These are phyloP conservation scores for Hylomyscus alleni DNA, from an alignment of 2,797 vertebrate species.

Conservation along the genomic window DNA sequence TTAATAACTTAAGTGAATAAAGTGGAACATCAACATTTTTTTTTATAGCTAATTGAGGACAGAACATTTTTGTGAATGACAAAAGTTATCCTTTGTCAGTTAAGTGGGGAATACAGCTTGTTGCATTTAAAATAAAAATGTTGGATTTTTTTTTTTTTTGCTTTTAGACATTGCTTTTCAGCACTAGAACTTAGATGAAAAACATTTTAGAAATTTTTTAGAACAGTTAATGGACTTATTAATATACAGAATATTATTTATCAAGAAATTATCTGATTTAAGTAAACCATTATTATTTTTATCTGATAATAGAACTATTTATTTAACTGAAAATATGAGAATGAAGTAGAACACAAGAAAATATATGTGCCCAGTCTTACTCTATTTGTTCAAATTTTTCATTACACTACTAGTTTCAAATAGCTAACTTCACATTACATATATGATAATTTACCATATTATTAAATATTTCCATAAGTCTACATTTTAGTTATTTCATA, in stretches of 20 bases:
- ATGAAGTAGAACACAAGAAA: conserved; percentile 5
- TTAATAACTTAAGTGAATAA: too few relatives aligned
- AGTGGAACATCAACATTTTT: too few relatives aligned
- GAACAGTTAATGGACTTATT: background rate
- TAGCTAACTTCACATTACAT: background rate
- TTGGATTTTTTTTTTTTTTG: background rate
- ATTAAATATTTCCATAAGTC: background rate
- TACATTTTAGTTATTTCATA: background rate
- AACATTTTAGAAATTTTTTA: background rate
- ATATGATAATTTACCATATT: background rate
- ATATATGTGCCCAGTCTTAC: background rate
- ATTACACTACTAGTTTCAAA: background rate
- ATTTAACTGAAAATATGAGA: conserved; percentile 25
- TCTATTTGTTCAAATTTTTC: background rate
- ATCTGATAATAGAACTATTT: background rate
- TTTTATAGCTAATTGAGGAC: background rate
- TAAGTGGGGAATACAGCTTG: background rate
- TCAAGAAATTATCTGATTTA: background rate
- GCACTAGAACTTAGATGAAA: background rate
- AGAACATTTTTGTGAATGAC: background rate
- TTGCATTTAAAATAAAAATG: background rate
- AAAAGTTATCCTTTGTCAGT: background rate
- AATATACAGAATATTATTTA: background rate
- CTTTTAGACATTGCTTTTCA: background rate
- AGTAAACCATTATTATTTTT: background rate